A percentile compares a stretch with the other conserved stretches of the same genome.
Evolutionary conservation across 2,888 invertebrate genomes (phyloP).

Genomic region (Machimus atricapillus): DNA sequence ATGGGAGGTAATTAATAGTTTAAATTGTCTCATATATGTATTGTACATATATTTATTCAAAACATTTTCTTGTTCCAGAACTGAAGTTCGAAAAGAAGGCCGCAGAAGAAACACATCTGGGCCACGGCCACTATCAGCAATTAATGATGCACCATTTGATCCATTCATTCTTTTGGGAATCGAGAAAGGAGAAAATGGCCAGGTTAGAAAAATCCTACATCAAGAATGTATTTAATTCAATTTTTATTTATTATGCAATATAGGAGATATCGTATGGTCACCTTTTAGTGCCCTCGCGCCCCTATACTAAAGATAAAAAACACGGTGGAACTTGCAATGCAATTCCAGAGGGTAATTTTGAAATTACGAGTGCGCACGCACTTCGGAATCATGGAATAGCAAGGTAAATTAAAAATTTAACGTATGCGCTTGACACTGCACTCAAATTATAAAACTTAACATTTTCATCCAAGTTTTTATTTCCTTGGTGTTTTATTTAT

Average conservation of each 20-base stretch:
- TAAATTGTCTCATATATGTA: not conserved
- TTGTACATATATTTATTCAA: not conserved
- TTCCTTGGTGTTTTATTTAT: constrained; percentile 9
- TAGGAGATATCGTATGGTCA: constrained; percentile 90
- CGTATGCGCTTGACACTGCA: constrained; percentile 1
- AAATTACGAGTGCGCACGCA: constrained; percentile 61
- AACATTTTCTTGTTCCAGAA: constrained; percentile 56
- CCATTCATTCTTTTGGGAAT: constrained; percentile 86
- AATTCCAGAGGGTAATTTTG: constrained; percentile 58
- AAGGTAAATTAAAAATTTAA: constrained; percentile 61
- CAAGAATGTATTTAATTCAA: not conserved
- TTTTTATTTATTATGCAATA: constrained; percentile 54
- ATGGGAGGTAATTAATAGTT: constrained; percentile 65
- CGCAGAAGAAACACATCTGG: constrained; percentile 83
- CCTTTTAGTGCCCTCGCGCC: constrained; percentile 77
- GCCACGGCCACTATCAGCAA: constrained; percentile 81
- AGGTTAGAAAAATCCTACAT: constrained; percentile 68
- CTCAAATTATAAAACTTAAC: constrained; percentile 40
- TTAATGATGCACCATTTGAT: constrained; percentile 81
- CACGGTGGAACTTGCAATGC: constrained; percentile 55
- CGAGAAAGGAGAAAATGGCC: constrained; percentile 81
- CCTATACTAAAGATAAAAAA: constrained; percentile 61
- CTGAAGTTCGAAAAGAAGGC: constrained; percentile 75
- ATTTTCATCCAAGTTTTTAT: constrained; percentile 38
- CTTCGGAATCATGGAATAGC: constrained; percentile 67